Conservation (phyloP, 2,888 invertebrate genomes). For the Celastrina argiolus region DNA sequence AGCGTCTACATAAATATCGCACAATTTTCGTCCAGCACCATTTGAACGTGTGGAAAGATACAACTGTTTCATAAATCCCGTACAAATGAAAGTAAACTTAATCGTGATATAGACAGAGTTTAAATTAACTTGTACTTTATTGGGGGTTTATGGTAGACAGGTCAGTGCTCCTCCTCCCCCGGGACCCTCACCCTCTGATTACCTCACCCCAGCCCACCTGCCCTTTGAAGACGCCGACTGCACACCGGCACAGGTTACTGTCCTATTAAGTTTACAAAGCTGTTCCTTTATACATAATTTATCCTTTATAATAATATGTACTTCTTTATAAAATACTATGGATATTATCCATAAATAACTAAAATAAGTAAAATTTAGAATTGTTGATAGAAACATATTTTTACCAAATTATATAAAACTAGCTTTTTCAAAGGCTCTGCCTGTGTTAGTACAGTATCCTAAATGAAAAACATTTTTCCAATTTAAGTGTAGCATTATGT, state of each 20-base stretch:
- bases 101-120: slow-evolving; percentile 23
- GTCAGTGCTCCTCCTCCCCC: slow-evolving; percentile 39
- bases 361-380: too few relatives aligned
- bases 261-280: background rate
- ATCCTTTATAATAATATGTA: background rate
- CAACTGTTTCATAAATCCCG: background rate
- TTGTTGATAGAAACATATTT: too few relatives aligned
- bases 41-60: background rate
- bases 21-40: background rate
- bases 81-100: slow-evolving; percentile 26
- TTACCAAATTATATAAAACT: too few relatives aligned
- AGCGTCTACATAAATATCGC: too few relatives aligned
- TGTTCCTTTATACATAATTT: background rate
- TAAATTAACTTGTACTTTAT: background rate
- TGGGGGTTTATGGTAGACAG: slow-evolving; percentile 25
- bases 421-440: too few relatives aligned
- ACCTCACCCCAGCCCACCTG: slow-evolving; percentile 64
- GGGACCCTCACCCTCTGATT: slow-evolving; percentile 46
- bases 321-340: too few relatives aligned
- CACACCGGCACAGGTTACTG: slow-evolving; percentile 38
- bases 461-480: too few relatives aligned
- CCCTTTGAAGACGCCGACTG: slow-evolving; percentile 59
- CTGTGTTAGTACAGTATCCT: too few relatives aligned
- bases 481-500: too few relatives aligned
- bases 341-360: too few relatives aligned